These are phyloP conservation scores for Operophtera brumata DNA, from an alignment of 2,888 invertebrate genomes.

Conservation along the genomic window DNA sequence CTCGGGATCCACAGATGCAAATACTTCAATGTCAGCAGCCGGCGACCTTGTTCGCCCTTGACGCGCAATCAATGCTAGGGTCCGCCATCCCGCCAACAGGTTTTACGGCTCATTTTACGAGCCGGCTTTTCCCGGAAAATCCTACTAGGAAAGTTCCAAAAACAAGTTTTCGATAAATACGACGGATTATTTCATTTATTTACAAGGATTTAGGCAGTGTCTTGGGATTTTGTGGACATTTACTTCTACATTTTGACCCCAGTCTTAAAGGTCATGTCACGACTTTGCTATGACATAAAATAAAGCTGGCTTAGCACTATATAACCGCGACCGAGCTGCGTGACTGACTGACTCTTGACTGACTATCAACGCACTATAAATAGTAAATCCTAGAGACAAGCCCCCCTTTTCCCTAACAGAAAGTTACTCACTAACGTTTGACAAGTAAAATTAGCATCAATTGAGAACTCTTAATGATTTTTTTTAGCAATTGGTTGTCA, in stretches of 20 bases:
- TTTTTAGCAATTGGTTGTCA: too few relatives aligned
- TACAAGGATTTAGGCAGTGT: conserved; percentile 25
- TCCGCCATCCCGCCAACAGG: conserved; percentile 54
- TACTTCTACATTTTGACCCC: conserved; percentile 5
- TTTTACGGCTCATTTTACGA: conserved; percentile 64
- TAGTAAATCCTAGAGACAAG: too few relatives aligned
- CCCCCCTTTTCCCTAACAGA: too few relatives aligned
- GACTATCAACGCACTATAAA: too few relatives aligned
- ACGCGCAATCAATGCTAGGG: conserved; percentile 44
- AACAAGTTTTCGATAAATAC: conserved; percentile 62
- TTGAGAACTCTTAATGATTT: too few relatives aligned
- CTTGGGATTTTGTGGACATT: conserved; percentile 12
- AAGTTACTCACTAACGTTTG: too few relatives aligned
- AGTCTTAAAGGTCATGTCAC: background rate
- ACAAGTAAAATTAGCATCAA: too few relatives aligned
- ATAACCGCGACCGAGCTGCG: too few relatives aligned
- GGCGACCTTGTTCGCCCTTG: conserved; percentile 61
- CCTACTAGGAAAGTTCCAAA: conserved; percentile 46
- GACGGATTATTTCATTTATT: conserved; percentile 35
- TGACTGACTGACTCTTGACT: too few relatives aligned
- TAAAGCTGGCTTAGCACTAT: too few relatives aligned
- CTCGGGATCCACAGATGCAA: conserved; percentile 17
- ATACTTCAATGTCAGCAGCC: conserved; percentile 24
- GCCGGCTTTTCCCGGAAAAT: conserved; percentile 47
- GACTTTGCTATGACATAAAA: too few relatives aligned